Evolutionary conservation across 2,113 vertebrate genomes (phyloP).

Genomic region (Neolamprologus sp.): DNA sequence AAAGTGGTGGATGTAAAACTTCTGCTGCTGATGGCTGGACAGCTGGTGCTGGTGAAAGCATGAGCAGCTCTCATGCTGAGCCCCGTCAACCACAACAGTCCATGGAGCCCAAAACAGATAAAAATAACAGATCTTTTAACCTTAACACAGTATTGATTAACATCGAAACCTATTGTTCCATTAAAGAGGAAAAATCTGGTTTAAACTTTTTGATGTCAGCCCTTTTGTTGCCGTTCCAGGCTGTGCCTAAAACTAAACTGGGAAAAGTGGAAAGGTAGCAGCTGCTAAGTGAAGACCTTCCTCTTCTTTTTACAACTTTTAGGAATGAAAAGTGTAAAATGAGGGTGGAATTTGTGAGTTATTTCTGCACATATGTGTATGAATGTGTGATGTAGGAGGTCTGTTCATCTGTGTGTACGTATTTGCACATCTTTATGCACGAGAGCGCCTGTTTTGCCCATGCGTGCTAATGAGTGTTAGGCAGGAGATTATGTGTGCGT

Average conservation of each 20-base stretch:
- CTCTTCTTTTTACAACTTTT: neutral
- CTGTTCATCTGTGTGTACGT: neutral
- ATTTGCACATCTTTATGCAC: slow-evolving; percentile 9
- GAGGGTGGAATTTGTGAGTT: neutral
- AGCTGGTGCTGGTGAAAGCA: neutral
- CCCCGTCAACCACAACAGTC: neutral
- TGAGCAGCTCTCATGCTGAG: neutral
- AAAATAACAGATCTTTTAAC: neutral
- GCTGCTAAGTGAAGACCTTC: neutral
- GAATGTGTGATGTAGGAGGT: neutral
- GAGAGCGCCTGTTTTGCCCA: slow-evolving; percentile 6
- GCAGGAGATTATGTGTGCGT: slow-evolving; percentile 56
- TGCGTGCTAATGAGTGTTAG: slow-evolving; percentile 54
- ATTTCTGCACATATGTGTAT: neutral
- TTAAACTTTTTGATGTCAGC: neutral
- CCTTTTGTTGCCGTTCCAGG: neutral
- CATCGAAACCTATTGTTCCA: neutral
- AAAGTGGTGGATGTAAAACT: neutral
- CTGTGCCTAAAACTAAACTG: neutral
- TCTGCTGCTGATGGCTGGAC: neutral
- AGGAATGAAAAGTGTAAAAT: neutral
- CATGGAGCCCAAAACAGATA: neutral
- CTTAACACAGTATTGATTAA: neutral
- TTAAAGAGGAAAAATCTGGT: neutral
- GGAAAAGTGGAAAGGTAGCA: neutral